phyloP scores from a whole-genome alignment of 2,888 invertebrate genomes.

The Sicus ferrugineus region DNA sequence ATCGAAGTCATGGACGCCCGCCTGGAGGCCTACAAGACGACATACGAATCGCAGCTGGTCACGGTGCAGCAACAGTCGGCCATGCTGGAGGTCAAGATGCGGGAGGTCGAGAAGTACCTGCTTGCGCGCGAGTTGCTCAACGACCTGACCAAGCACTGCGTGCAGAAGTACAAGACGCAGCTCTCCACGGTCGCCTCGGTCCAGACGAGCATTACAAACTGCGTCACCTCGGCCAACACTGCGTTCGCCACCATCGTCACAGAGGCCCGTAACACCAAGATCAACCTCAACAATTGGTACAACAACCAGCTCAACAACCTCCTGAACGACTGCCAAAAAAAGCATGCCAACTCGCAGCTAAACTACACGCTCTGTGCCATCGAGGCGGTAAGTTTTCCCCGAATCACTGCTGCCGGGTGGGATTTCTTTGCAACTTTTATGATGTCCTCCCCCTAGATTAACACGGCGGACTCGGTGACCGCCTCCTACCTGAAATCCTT shows the following conservation, averaged over 20 bases:
- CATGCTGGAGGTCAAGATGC: slow-evolving; percentile 28
- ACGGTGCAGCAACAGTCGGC: slow-evolving; percentile 26
- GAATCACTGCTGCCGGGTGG: not conserved
- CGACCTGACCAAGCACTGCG: slow-evolving; percentile 39
- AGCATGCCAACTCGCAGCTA: slow-evolving; percentile 6
- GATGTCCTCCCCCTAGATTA: slow-evolving; percentile 11
- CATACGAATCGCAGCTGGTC: slow-evolving; percentile 27
- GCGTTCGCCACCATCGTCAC: not conserved
- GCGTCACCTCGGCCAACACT: slow-evolving; percentile 33
- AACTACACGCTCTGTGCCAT: slow-evolving; percentile 41
- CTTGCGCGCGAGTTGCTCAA: slow-evolving; percentile 38
- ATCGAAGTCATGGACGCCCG: slow-evolving; percentile 34
- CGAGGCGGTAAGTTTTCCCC: slow-evolving; percentile 36
- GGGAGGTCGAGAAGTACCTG: slow-evolving; percentile 35
- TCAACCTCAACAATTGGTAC: slow-evolving; percentile 37
- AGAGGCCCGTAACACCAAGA: slow-evolving; percentile 1
- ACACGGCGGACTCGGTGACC: slow-evolving; percentile 22
- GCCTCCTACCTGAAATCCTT: slow-evolving; percentile 33
- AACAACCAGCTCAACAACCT: slow-evolving; percentile 26
- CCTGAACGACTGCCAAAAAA: slow-evolving; percentile 31
- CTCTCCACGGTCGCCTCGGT: slow-evolving; percentile 34
- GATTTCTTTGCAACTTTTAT: not conserved
- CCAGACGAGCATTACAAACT: slow-evolving; percentile 28
- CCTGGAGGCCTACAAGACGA: slow-evolving; percentile 27
- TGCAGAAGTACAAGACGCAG: slow-evolving; percentile 38